phyloP scores from a whole-genome alignment of 2,113 vertebrate genomes.

The Lutjanus erythropterus region DNA sequence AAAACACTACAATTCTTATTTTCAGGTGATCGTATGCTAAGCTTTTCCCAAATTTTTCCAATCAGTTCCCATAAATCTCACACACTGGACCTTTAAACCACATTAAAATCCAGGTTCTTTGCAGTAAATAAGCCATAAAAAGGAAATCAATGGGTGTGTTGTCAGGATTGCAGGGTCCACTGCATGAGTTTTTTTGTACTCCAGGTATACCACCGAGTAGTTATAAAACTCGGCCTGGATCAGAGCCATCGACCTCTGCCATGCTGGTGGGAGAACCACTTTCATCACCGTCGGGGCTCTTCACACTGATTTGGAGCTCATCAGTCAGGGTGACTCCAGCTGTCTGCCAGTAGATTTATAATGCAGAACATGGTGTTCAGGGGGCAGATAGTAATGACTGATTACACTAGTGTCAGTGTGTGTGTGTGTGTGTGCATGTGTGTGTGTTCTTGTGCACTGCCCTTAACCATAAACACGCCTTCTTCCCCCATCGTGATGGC shows the following conservation, averaged over 20 bases:
- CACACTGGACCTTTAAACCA: neutral
- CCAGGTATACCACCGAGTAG: conserved; percentile 29
- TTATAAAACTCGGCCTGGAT: conserved; percentile 50
- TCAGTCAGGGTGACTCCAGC: conserved; percentile 70
- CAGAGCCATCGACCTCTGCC: conserved; percentile 27
- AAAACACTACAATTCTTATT: no score
- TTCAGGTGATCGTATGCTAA: no score
- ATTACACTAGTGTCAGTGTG: conserved; percentile 52
- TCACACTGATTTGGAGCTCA: conserved; percentile 64
- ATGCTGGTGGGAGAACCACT: conserved; percentile 33
- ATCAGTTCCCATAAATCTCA: no score
- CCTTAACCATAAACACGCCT: conserved; percentile 56
- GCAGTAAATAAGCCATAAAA: neutral
- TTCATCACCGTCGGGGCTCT: conserved; percentile 54
- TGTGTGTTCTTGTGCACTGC: conserved; percentile 34
- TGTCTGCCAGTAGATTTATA: conserved; percentile 77
- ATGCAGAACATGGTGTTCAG: conserved; percentile 56
- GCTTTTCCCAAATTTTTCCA: no score
- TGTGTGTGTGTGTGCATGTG: conserved; percentile 11
- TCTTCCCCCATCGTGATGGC: conserved; percentile 51
- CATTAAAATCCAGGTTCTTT: neutral
- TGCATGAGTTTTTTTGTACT: conserved; percentile 19
- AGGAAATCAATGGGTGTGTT: neutral
- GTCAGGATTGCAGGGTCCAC: neutral
- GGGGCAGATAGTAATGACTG: conserved; percentile 76